Base-by-base conservation (phyloP, 2,797 vertebrate genomes). In the Hybognathus amarus region DNA sequence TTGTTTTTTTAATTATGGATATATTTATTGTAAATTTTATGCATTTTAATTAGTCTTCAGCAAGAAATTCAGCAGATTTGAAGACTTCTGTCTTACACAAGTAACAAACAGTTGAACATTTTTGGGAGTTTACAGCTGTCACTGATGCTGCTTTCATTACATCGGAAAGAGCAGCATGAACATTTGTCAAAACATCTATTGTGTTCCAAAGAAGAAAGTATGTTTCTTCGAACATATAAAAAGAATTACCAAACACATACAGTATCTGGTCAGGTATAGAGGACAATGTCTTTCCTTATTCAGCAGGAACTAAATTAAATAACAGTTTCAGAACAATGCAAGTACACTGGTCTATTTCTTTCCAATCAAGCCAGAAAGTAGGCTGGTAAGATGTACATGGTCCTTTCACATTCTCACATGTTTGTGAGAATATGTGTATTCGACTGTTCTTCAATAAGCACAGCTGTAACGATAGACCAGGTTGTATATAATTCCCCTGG, bases 401-500 rank as follows among this genome's bases (percentile, higher is more conserved):
- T 33, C 30, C 30, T 52, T 67, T 54, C 9, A 30, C 24, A 30
- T 20, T 27, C 36, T 27, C 33, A 12, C 27, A 22, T 54, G n/a
- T 18, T 47, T 33, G 7, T 61, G 11, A 59, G 66, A 42, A 42
- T 70, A 61, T 47, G 54, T 61, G 54, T 5, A 71, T 71, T 27
- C 15, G 24, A 52, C 47, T 71, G 20, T 45, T 61, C 12, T 61
- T 80, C 68, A 30, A 22, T 30, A 61, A 70, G n/a, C 36, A 17
- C 52, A 63, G 79, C 79, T 45, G 67, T 71, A 45, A 61, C 54
- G 71, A 33, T 42, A 47, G 38, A 17, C 0, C n/a, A 22, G 24
- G 47, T 47, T 85, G 83, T 85, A 86, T 85, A 84, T n/a, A 89
- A 90, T 81, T 87, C 85, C 52, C 36, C 68, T 33, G 54, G 67